Conservation (phyloP, 2,113 vertebrate genomes). For the Tachysurus vachellii region DNA sequence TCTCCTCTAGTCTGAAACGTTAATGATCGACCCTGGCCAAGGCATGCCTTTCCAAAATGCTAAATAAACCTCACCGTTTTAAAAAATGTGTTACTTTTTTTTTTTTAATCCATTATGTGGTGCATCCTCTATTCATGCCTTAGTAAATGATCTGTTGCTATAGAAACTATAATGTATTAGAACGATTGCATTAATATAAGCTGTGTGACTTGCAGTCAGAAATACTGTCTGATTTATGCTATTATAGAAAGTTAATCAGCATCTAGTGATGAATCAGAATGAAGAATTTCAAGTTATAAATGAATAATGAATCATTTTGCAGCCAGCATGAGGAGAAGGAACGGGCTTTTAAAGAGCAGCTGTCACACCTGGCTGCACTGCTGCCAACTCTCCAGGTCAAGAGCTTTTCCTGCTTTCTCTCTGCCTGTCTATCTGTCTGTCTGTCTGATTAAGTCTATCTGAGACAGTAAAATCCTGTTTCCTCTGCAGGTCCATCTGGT, state of each 20-base stretch:
- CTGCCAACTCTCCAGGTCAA: slow-evolving; percentile 84
- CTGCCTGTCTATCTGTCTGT: neutral
- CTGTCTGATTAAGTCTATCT: neutral
- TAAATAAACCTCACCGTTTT: neutral
- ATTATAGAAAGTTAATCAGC: neutral
- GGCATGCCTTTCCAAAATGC: neutral
- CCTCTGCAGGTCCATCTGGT: slow-evolving; percentile 78
- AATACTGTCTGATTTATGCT: neutral
- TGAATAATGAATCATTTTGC: slow-evolving; percentile 36
- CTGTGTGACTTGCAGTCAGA: neutral
- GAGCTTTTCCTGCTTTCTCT: neutral
- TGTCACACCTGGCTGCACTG: slow-evolving; percentile 76
- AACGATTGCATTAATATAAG: neutral
- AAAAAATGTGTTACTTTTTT: neutral
- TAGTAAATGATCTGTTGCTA: neutral
- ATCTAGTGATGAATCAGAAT: neutral
- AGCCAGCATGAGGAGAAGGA: slow-evolving; percentile 87
- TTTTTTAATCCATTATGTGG: neutral
- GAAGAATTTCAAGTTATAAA: neutral
- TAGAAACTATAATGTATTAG: neutral
- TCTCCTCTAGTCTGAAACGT: neutral
- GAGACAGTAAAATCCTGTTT: neutral
- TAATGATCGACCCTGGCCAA: neutral
- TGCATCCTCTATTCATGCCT: neutral
- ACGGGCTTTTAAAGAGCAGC: slow-evolving; percentile 83